phyloP scores from a whole-genome alignment of 2,113 vertebrate genomes.

The Oreochromis niloticus region DNA sequence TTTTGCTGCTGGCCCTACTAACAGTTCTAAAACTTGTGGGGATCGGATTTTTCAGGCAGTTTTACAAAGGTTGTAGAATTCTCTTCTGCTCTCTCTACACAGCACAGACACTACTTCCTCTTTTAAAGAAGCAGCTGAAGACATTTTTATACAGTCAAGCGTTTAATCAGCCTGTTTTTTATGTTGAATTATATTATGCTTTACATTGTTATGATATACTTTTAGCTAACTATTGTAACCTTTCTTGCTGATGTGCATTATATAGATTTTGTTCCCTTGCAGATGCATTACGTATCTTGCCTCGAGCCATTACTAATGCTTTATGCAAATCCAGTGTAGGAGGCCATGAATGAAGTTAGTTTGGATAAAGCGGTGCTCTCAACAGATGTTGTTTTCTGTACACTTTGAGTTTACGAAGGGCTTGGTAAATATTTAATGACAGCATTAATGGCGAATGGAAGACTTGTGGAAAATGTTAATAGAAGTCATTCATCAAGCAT shows the following conservation, averaged over 20 bases:
- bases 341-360: background rate
- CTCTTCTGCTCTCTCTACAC: background rate
- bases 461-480: slow-evolving; percentile 29
- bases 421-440: background rate
- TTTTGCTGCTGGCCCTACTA: background rate
- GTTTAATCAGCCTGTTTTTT: background rate
- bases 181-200: background rate
- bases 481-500: slow-evolving; percentile 25
- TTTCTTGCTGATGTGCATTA: background rate
- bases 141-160: background rate
- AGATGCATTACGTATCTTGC: background rate
- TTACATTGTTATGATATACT: background rate
- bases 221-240: background rate
- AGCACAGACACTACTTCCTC: background rate
- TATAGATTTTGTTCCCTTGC: background rate
- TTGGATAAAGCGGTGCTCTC: background rate
- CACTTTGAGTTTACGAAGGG: background rate
- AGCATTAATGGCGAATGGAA: background rate
- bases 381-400: background rate
- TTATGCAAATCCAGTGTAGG: background rate
- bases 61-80: background rate
- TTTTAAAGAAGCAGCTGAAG: background rate
- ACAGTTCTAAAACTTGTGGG: background rate
- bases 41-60: background rate
- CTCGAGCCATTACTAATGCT: background rate